A percentile compares a stretch with the other conserved stretches of the same genome.
These are phyloP conservation scores for Hyperoplus immaculatus DNA, from an alignment of 2,797 vertebrate genomes.

Conservation along the genomic window DNA sequence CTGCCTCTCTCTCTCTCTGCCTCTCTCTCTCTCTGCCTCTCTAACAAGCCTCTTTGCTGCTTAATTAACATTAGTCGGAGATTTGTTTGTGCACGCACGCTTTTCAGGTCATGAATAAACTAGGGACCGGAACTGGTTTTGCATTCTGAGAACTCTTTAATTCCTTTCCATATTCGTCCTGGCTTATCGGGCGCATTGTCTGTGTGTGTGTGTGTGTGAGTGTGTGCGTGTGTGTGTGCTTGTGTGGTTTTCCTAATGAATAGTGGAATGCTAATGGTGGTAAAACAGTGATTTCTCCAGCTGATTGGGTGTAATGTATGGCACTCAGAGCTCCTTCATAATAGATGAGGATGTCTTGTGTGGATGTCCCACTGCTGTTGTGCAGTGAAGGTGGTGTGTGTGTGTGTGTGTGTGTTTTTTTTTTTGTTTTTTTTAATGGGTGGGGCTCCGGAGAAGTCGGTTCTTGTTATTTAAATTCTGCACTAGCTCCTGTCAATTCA, in stretches of 20 bases:
- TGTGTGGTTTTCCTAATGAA: conserved; percentile 68
- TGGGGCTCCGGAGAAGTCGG: conserved; percentile 60
- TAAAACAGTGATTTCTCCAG: conserved; percentile 82
- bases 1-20: conserved; percentile 35
- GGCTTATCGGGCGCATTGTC: conserved; percentile 64
- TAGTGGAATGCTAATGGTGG: conserved; percentile 76
- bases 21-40: conserved; percentile 36
- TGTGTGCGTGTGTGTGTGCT: conserved; percentile 17
- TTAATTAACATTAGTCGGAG: conserved; percentile 83
- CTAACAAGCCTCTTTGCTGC: conserved; percentile 70
- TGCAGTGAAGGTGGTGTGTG: conserved; percentile 25
- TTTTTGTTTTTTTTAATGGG: conserved; percentile 31
- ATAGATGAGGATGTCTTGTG: conserved; percentile 80
- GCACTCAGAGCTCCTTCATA: conserved; percentile 83
- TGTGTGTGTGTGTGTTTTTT: conserved; percentile 26
- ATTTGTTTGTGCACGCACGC: conserved; percentile 78
- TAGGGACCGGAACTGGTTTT: conserved; percentile 75
- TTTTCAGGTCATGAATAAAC: conserved; percentile 86
- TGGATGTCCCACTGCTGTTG: conserved; percentile 71
- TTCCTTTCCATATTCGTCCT: conserved; percentile 68
- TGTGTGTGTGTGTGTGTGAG: conserved; percentile 35
- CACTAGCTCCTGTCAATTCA: conserved; percentile 74
- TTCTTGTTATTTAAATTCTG: conserved; percentile 63
- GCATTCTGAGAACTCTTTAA: conserved; percentile 69
- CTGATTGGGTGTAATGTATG: conserved; percentile 83